Base-by-base conservation (phyloP, 1,140 invertebrate genomes). In the Drosophila neocordata region DNA sequence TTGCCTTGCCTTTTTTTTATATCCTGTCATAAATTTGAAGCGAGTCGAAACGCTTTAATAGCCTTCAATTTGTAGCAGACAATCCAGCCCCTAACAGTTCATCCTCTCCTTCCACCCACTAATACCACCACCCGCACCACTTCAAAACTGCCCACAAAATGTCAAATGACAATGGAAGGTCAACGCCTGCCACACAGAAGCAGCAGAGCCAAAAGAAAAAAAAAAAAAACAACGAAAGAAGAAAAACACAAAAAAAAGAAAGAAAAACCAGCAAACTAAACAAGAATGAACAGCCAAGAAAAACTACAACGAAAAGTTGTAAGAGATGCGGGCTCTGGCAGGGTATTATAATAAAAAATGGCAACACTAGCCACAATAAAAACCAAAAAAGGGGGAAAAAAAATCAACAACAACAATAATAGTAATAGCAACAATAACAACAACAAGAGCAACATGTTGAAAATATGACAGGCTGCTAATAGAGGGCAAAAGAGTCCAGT, bases 111-210 rank as follows among this genome's bases (percentile, higher is more conserved):
- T 20, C 34, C 44, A 34, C 60, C 41, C 6, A 9, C 15, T 13
- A 34, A 61, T 48, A 60, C 57, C 6, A n/a, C 34, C 34, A 1
- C 15, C 41, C 41, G 8, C 41, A n/a, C 15, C 63, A 62, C 68
- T 63, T 72, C 68, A 53, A 59, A 70, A 58, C 20, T 62, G 51
- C 34, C 62, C 58, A 41, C 57, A 65, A 74, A 75, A 75, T 75
- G 69, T 72, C 69, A 67, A 75, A 75, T 67, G 65, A 75, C 69
- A 75, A 72, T 72, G 58, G 53, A 75, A 75, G 69, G 73, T 75
- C 73, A 75, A 72, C 59, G 69, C 55, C 59, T 75, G 64, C 44
- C 73, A 63, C 15, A 44, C 34, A 58, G 9, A 34, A 48, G 41
- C 41, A 44, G 15, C 18, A 63, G 62, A 66, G 53, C 55, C 41